Base-by-base conservation (phyloP, 2,797 vertebrate genomes). In the Eospalax fontanierii region DNA sequence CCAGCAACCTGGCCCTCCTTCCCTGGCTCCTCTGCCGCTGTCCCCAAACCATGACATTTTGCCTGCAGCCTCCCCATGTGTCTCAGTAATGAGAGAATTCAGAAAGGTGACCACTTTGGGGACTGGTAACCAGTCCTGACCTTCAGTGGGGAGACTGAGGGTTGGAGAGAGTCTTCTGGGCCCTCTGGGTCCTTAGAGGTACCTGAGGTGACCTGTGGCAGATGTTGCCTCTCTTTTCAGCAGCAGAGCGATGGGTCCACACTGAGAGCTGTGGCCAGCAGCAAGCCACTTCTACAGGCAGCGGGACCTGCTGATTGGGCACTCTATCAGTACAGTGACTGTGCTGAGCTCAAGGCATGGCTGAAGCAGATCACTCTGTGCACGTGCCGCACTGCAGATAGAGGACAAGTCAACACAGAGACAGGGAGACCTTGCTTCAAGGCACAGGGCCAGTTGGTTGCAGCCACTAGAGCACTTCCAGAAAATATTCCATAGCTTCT, bases 171-270 rank as follows among this genome's bases (percentile, higher is more conserved):
- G 38, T n/a, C 33, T 33, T 80, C 9, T 0, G 46, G 54, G 19
- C 68, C n/a, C 11, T 68, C 19, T n/a, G 12, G 81, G 65, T 68
- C 33, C 43, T 70, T 26, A 38, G 22, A 71, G 33, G 65, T 46
- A 19, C 22, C 61, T 66, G 19, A 74, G 84, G 70, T 26, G 12
- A 40, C 57, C 38, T 24, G 50, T 59, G n/a, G 40, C 40, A 10
- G 35, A 21, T 0, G 0, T 57, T 35, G 24, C 16, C 75, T 61
- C 54, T 38, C 19, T 0, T 1, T 2, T 75, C 28, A 4, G 16
- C 0, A 2, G 63, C 43, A 80, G 38, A 28, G 5, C 26, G n/a
- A 63, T 0, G 38, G 75, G 5, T 61, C 75, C 46, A 80, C n/a
- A 0, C 21, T 0, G 5, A 66, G 14, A 63, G 19, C 33, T 46